These are phyloP conservation scores for Meloidogyne chitwoodi DNA, from an alignment of 1,140 invertebrate species.

Conservation along the genomic window DNA sequence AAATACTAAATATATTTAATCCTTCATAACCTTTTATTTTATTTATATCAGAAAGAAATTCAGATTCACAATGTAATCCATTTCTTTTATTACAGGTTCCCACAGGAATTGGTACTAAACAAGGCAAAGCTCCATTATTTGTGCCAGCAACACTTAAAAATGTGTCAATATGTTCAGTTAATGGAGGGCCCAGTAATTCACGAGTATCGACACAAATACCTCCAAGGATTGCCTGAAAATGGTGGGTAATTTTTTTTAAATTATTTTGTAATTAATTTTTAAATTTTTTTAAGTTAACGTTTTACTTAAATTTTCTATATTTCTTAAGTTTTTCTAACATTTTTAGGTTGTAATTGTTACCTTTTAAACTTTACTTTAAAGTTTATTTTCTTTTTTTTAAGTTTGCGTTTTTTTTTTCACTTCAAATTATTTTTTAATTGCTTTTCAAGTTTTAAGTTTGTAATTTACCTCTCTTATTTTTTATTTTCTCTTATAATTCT, in stretches of 20 bases:
- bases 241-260: neutral
- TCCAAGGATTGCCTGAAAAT: constrained; percentile 35
- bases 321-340: no score
- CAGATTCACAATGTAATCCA: constrained; percentile 49
- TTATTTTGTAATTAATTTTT: neutral
- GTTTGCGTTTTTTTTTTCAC: neutral
- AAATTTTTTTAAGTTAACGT: no score
- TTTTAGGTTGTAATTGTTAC: no score
- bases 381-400: neutral
- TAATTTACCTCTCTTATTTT: neutral
- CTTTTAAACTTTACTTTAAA: no score
- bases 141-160: constrained; percentile 46
- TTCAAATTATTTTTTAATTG: neutral
- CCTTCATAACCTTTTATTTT: constrained; percentile 34
- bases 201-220: constrained; percentile 46
- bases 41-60: constrained; percentile 46
- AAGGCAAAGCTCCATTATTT: constrained; percentile 40
- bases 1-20: constrained; percentile 44
- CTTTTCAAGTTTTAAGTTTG: no score
- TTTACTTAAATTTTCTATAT: no score
- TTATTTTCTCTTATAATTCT: no score
- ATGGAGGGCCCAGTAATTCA: constrained; percentile 39
- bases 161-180: constrained; percentile 48
- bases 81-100: constrained; percentile 45
- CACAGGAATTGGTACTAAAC: constrained; percentile 44